A percentile compares a stretch with the other conserved stretches of the same genome.
Evolutionary conservation across 2,888 invertebrate genomes (phyloP).

Genomic region (Calliopum simillimum): DNA sequence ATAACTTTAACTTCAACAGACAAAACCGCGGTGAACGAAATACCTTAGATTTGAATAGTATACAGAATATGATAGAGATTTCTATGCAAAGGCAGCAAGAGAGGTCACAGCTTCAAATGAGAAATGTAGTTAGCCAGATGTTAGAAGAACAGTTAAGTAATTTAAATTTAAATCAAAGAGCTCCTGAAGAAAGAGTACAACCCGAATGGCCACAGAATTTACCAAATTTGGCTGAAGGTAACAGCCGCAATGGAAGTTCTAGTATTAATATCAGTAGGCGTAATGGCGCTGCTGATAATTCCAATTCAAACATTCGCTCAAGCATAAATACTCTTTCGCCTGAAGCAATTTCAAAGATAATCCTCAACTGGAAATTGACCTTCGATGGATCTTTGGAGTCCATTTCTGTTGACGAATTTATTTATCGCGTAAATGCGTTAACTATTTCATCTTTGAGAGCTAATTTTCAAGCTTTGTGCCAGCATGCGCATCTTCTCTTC

Average conservation of each 20-base stretch:
- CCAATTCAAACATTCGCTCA: too few species aligned
- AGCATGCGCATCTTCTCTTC: conserved; percentile 24
- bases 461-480: conserved; percentile 28
- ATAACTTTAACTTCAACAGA: neutral
- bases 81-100: conserved; percentile 2
- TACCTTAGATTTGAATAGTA: neutral
- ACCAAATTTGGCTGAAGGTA: too few species aligned
- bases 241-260: too few species aligned
- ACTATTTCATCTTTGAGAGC: conserved; percentile 24
- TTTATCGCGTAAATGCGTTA: conserved; percentile 35
- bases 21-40: neutral
- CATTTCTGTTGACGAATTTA: conserved; percentile 35
- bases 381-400: conserved; percentile 8
- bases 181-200: too few species aligned
- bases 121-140: conserved; percentile 2
- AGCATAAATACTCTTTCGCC: too few species aligned
- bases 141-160: neutral
- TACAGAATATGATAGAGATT: neutral
- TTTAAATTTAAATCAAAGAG: neutral
- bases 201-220: too few species aligned
- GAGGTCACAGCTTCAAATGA: neutral
- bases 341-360: conserved; percentile 29
- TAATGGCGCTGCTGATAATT: too few species aligned
- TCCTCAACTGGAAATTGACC: conserved; percentile 34
- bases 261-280: too few species aligned